These are phyloP conservation scores for Formica aserva DNA, from an alignment of 2,888 invertebrate genomes.

Conservation along the genomic window DNA sequence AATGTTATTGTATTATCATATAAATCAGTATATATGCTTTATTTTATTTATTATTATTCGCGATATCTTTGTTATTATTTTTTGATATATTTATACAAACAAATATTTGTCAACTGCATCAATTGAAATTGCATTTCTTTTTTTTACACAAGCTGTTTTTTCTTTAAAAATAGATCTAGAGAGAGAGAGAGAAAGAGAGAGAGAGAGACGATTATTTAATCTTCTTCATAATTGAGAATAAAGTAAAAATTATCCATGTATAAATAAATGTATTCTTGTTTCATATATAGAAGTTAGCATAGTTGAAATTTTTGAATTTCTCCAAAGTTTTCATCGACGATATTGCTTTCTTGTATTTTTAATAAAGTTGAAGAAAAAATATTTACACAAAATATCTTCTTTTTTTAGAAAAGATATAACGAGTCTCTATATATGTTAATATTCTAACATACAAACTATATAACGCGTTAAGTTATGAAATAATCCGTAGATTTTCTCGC, in stretches of 20 bases:
- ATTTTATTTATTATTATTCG: neutral
- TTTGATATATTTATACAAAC: neutral
- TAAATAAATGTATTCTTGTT: neutral
- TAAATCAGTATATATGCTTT: neutral
- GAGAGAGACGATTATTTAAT: neutral
- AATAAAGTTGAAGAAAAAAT: neutral
- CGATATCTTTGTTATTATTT: neutral
- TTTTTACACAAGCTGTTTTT: neutral
- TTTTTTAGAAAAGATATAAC: neutral
- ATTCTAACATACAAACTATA: neutral
- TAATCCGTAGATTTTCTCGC: slow-evolving; percentile 23
- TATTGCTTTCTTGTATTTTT: neutral
- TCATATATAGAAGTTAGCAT: neutral
- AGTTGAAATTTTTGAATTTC: neutral
- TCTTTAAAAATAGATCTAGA: neutral
- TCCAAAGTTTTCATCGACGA: neutral
- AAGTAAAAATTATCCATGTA: neutral
- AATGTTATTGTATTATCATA: neutral
- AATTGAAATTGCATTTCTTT: neutral
- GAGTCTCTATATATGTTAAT: neutral
- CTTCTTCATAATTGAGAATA: neutral
- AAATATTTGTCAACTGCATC: neutral
- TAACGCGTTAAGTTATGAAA: slow-evolving; percentile 27
- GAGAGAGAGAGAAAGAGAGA: neutral
- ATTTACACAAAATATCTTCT: neutral